A percentile compares a stretch with the other conserved stretches of the same genome.
phyloP scores from a whole-genome alignment of 2,113 vertebrate genomes.

The Taxidea taxus region DNA sequence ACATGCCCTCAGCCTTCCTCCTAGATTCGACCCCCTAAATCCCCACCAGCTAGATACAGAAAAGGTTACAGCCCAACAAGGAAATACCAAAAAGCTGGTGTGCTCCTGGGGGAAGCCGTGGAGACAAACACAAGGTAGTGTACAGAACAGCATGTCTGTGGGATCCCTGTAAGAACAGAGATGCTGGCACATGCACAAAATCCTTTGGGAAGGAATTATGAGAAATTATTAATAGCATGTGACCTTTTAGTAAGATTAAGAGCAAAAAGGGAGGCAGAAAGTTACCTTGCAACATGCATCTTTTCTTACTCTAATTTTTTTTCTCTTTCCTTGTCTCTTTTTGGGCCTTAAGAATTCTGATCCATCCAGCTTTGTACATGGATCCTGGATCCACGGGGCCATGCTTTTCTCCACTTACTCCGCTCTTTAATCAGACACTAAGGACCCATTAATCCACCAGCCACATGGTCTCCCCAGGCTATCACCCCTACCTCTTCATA shows the following conservation, averaged over 20 bases:
- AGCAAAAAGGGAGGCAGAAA: neutral
- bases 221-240: neutral
- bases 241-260: neutral
- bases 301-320: neutral
- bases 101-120: neutral
- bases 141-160: neutral
- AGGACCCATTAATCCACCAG: neutral
- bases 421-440: neutral
- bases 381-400: no score
- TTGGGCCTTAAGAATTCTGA: neutral
- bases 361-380: no score
- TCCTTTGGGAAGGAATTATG: neutral
- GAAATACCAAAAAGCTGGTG: neutral
- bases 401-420: neutral
- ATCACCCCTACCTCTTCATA: neutral
- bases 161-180: neutral
- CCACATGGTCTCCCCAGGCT: neutral
- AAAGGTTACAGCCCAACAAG: neutral
- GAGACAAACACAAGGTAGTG: neutral
- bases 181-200: neutral
- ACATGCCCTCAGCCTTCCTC: neutral
- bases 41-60: neutral
- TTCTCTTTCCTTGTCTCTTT: neutral
- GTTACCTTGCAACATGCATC: neutral
- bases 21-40: neutral